Conservation (phyloP, 2,888 invertebrate genomes). For the Drosophila quinaria region DNA sequence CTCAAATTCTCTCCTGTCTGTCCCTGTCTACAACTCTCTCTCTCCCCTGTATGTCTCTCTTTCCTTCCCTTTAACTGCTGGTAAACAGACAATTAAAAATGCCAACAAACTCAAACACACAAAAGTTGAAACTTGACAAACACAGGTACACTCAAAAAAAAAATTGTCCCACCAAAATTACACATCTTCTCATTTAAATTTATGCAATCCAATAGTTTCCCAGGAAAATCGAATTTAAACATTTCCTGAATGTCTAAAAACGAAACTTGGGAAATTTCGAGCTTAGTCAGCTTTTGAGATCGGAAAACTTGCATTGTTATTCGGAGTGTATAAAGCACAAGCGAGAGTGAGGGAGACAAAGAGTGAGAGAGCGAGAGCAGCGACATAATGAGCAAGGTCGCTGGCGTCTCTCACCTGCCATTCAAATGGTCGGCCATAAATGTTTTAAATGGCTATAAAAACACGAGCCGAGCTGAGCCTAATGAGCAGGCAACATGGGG, state of each 20-base stretch:
- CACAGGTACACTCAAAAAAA: background rate
- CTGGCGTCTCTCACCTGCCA: conserved; percentile 65
- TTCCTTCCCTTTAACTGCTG: conserved; percentile 11
- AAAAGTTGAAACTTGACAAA: conserved; percentile 13
- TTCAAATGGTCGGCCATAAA: conserved; percentile 74
- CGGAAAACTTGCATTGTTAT: too few relatives aligned
- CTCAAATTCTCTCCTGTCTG: background rate
- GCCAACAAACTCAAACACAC: conserved; percentile 35
- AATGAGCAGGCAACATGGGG: conserved; percentile 36
- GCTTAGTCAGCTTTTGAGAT: too few relatives aligned
- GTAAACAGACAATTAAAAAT: conserved; percentile 66
- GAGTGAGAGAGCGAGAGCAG: background rate
- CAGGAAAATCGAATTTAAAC: too few relatives aligned
- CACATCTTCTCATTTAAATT: too few relatives aligned
- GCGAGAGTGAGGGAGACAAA: background rate
- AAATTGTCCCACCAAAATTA: too few relatives aligned
- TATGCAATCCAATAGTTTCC: too few relatives aligned
- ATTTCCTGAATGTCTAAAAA: too few relatives aligned
- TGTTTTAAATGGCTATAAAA: conserved; percentile 76
- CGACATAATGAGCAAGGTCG: conserved; percentile 68
- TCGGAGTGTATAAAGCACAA: background rate
- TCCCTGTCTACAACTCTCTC: background rate
- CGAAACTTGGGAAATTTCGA: too few relatives aligned
- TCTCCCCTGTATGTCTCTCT: background rate
- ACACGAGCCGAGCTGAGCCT: conserved; percentile 28